These are phyloP conservation scores for Python bivittatus DNA, from an alignment of 2,113 vertebrate species.

Conservation along the genomic window DNA sequence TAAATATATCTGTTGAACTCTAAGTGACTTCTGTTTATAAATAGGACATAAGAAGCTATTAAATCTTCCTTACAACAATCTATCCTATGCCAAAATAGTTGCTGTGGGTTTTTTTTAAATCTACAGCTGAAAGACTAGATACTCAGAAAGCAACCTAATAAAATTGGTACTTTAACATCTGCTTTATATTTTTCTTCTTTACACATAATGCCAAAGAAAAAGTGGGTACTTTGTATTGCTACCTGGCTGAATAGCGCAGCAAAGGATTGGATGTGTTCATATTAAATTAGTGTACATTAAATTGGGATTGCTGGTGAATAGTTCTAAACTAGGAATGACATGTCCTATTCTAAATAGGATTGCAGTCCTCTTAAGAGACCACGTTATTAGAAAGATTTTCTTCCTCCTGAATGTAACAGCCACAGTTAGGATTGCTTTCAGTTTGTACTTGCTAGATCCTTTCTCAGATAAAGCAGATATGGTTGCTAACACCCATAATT, in stretches of 20 bases:
- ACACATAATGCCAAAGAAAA: background rate
- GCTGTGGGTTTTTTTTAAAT: constrained; percentile 62
- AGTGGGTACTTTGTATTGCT: background rate
- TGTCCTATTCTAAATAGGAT: background rate
- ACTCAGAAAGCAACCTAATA: constrained; percentile 43
- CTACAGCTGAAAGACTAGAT: constrained; percentile 42
- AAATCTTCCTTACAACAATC: constrained; percentile 76
- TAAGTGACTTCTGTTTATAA: constrained; percentile 77
- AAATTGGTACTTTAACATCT: constrained; percentile 13
- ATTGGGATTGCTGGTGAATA: background rate
- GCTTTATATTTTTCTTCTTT: background rate
- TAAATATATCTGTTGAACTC: constrained; percentile 81
- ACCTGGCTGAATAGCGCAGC: background rate
- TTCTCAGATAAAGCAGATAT: background rate
- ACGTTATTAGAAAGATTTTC: background rate
- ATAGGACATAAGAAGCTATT: constrained; percentile 77
- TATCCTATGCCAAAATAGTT: constrained; percentile 68
- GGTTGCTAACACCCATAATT: background rate
- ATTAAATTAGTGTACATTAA: background rate
- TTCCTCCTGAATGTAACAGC: background rate
- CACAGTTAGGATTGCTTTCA: background rate
- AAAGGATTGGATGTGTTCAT: background rate
- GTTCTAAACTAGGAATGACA: background rate
- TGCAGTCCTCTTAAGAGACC: background rate
- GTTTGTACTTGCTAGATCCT: background rate